Evolutionary conservation across 2,888 invertebrate species (phyloP), one percentile per base, ranked within the genome.

Genomic region (Panopea generosa): DNA sequence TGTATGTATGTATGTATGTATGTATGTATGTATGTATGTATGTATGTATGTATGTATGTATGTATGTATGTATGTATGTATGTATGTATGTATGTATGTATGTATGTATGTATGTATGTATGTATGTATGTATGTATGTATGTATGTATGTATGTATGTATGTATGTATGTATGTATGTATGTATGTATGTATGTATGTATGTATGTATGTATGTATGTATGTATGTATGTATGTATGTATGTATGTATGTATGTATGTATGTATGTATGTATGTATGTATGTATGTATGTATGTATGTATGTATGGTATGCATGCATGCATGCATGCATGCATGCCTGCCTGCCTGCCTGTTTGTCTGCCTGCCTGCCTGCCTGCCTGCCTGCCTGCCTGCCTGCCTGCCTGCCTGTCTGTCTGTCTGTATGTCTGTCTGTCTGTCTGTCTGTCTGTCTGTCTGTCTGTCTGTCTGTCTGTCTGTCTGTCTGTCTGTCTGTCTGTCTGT

Each of bases 111-210:
- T 67, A 52, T 67, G 60, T 67, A 56, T 66, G 65, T 56, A 56
- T 66, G 56, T 66, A 57, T 70, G 57, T 68, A 53, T 60, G 65
- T 60, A 59, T 66, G 70, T 70, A 53, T 56, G 70, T 70, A 60
- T 70, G 67, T 57, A 45, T 56, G 65, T 55, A 56, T 56, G 55
- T 45, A 56, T 56, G 65, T 45, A 56, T 65, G 65, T 45, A 56
- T 65, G 65, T 40, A 56, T 65, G 65, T 65, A 56, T 65, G 61
- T 60, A 60, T 60, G 60, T 60, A 60, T 60, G 60, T 60, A 60
- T 60, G 60, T 49, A 60, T 60, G 60, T 60, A 61, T 65, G 65
- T 65, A 56, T 56, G 65, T 56, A 56, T 56, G 56, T 65, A 56
- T 65, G 65, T 65, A 56, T 65, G 65, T 63, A 55, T 63, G 53